Evolutionary conservation across 2,888 invertebrate genomes (phyloP), one percentile per base, ranked within the genome.

Genomic region (Ophion ventricosus): DNA sequence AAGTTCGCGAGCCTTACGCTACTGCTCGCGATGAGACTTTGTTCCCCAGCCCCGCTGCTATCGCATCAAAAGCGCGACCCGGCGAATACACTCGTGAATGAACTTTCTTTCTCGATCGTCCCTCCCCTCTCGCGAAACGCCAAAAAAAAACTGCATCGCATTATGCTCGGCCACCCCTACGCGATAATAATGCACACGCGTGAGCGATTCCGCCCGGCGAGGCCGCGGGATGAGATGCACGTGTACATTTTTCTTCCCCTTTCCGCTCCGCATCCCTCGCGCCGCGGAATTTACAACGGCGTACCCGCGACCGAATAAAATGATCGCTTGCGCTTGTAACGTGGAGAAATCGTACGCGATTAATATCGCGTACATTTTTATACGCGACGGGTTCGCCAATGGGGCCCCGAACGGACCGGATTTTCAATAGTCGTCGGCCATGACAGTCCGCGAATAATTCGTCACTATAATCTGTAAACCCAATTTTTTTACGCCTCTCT

Each of bases 11-110:
- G 20, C 8, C 4, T 54, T 80, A 76, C 83, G 80, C 83, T 76
- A 25, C 76, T 83, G 80, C 66, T 10, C 54, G 49, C 49, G 64
- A n/a, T 20, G 64, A 35, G 29, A 66, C 17, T 49, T 49, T 49
- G 49, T 49, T 49, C 40, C 57, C 25, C 67, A 59, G 35, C 43
- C 35, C 29, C 23, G 72, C 11, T 43, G 2, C 76, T 73, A 77
- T 80, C 73, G 76, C 77, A 77, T 80, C 73, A 83, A 83, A 84
- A 64, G 57, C 69, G 80, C 54, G 40, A 59, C n/a, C 76, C 82
- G 49, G 83, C 85, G 78, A 86, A 87, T 87, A 70, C 8, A 35
- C 72, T 83, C 83, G 85, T 87, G 85, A 87, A 87, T 85, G 83
- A 77, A 75, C 64, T 82, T 82, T 81, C 82, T 80, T 81, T 86